Evolutionary conservation across 2,797 vertebrate species (phyloP), one percentile per base, ranked within the genome.

Genomic region (Sternarchorhynchus goeldii): DNA sequence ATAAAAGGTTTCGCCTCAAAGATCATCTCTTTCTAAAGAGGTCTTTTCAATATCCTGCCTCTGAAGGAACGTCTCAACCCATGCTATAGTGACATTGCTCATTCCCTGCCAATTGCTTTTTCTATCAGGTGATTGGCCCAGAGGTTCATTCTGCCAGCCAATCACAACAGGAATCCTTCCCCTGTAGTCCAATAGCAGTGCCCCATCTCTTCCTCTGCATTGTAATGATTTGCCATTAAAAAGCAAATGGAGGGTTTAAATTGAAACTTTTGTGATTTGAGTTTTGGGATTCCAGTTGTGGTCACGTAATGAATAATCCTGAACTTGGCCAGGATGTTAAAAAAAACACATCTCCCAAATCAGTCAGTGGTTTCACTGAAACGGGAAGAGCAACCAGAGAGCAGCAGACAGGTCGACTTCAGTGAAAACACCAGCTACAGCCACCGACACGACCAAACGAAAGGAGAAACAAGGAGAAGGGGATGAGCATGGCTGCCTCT

Each of bases 21-120:
- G 29, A 39, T 66, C 34, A 45, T 60, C 32, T 55, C 14, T 79
- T 36, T 73, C 62, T 75, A 25, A 34, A 59, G 73, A 70, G 82
- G 84, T 79, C 83, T 82, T 57, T 75, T 32, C 82, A 82, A 84
- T 81, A 82, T 81, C 71, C 75, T 83, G 77, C 50, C 34, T 58
- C 32, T 2, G 67, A 82, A 78, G 39, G 58, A 77, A 75, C 53
- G 72, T 53, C 73, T 56, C 70, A 56, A 72, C 53, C 67, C 41
- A 75, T 73, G 60, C 68, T 66, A 12, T 21, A 67, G 25, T 67
- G 80, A 57, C 53, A 39, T 66, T 58, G 76, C 74, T 63, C 14
- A 16, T 59, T 65, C 50, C 2, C 34, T 67, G 64, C 39, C 45
- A 53, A 21, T 57, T 70, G 41, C 62, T 71, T 18, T 73, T 69